A percentile compares a stretch with the other conserved stretches of the same genome.
Conservation (phyloP, 2,797 vertebrate genomes). For the Spheniscus humboldti region DNA sequence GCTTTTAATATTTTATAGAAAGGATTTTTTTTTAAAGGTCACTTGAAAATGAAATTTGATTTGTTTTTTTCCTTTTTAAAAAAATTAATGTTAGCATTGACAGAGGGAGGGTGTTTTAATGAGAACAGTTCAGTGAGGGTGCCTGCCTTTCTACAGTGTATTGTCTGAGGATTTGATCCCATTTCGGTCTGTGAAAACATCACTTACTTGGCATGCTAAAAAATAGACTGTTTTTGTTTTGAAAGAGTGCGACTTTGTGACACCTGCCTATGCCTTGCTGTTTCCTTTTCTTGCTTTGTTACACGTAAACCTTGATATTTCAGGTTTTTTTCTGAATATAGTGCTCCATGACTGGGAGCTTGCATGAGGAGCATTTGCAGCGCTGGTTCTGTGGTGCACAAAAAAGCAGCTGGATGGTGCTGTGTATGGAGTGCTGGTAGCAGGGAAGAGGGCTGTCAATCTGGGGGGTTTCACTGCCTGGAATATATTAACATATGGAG, state of each 20-base stretch:
- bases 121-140: slow-evolving; percentile 40
- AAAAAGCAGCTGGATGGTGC: not conserved
- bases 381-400: not conserved
- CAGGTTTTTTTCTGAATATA: not conserved
- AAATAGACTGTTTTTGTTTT: not conserved
- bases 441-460: not conserved
- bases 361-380: not conserved
- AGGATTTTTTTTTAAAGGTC: slow-evolving; percentile 66
- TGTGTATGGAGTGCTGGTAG: not conserved
- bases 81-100: slow-evolving; percentile 14
- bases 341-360: not conserved
- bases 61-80: not conserved
- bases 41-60: slow-evolving; percentile 61
- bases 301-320: not conserved
- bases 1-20: slow-evolving; percentile 65
- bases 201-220: not conserved
- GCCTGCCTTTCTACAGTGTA: slow-evolving; percentile 3
- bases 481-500: not conserved
- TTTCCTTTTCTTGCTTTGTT: not conserved
- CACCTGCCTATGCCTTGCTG: not conserved
- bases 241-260: not conserved
- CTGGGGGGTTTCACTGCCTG: not conserved
- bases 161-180: slow-evolving; percentile 43
- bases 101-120: slow-evolving; percentile 56
- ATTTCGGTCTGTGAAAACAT: not conserved